These are phyloP conservation scores for Isichthys henryi DNA, from an alignment of 2,113 vertebrate species.

Conservation along the genomic window DNA sequence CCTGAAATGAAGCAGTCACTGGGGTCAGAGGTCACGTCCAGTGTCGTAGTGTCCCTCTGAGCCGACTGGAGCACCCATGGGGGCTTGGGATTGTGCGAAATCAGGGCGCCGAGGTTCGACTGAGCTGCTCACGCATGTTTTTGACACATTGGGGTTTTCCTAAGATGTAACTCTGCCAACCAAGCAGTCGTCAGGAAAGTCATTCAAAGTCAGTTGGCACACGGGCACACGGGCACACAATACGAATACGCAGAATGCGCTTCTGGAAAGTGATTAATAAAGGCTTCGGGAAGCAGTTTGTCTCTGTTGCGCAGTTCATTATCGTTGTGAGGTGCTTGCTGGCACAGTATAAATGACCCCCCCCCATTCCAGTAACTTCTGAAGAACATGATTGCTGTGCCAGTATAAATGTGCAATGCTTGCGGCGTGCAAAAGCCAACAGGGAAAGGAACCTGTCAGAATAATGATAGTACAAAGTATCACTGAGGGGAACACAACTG, in stretches of 20 bases:
- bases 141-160: background rate
- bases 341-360: background rate
- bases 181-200: background rate
- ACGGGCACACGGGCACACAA: background rate
- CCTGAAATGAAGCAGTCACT: background rate
- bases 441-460: background rate
- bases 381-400: background rate
- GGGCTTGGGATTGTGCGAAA: background rate
- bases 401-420: background rate
- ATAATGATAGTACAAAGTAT: background rate
- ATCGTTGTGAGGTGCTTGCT: background rate
- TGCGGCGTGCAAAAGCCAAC: background rate
- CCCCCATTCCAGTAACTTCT: background rate
- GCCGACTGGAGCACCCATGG: too few relatives aligned
- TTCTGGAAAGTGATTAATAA: background rate
- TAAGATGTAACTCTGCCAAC: background rate
- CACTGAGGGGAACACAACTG: background rate
- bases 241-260: background rate
- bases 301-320: background rate
- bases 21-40: background rate
- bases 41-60: background rate
- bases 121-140: background rate
- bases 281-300: background rate
- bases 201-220: background rate
- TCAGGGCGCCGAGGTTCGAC: background rate